These are phyloP conservation scores for Epinephelus cyanopodus DNA, from an alignment of 2,113 vertebrate genomes.

Conservation along the genomic window DNA sequence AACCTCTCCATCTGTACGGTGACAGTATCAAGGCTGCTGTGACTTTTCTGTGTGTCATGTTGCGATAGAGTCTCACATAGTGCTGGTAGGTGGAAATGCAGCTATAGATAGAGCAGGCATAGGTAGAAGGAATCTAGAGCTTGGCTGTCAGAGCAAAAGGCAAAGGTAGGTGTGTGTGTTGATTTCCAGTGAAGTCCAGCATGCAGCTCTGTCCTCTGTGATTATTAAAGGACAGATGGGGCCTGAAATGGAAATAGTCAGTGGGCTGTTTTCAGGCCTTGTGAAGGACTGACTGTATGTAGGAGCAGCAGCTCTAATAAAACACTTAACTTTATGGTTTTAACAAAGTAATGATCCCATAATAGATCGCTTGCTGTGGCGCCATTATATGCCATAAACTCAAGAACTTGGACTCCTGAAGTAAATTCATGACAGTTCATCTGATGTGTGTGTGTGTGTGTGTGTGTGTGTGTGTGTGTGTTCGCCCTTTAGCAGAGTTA, in stretches of 20 bases:
- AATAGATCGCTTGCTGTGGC: neutral
- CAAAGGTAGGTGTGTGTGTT: neutral
- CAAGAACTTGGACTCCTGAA: neutral
- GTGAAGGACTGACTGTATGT: neutral
- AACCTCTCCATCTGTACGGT: neutral
- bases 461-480: neutral
- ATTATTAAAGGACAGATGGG: neutral
- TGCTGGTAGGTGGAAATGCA: conserved; percentile 43
- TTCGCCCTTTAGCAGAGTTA: neutral
- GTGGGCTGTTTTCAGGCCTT: neutral
- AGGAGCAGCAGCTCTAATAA: neutral
- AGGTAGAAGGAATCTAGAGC: conserved; percentile 72
- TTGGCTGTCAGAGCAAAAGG: conserved; percentile 27
- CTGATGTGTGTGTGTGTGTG: neutral
- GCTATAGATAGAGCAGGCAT: conserved; percentile 71
- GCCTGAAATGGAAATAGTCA: neutral
- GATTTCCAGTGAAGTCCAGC: neutral
- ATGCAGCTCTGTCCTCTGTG: neutral
- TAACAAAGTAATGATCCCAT: neutral
- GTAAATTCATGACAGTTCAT: neutral
- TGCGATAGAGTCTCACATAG: conserved; percentile 14
- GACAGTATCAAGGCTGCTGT: neutral
- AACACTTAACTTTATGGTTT: neutral
- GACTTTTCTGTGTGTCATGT: conserved; percentile 4
- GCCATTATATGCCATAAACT: conserved; percentile 12